A percentile compares a stretch with the other conserved stretches of the same genome.
phyloP scores from a whole-genome alignment of 2,888 invertebrate species.

The Eupeodes luniger region DNA sequence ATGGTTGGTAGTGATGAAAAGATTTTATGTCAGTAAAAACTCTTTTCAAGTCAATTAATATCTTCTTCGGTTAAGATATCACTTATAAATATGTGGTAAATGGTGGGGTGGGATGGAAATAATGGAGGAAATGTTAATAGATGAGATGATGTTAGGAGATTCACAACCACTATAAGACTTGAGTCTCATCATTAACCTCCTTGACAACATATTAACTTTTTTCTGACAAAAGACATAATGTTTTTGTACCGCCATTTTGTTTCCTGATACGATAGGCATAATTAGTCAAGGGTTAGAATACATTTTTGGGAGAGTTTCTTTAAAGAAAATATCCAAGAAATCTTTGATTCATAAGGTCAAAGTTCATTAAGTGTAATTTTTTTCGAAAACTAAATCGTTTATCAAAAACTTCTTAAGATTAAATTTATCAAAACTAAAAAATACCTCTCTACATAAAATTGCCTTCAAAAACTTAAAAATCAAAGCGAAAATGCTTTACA shows the following conservation, averaged over 20 bases:
- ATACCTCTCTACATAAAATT: slow-evolving; percentile 50
- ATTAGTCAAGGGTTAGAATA: no score
- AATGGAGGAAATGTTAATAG: neutral
- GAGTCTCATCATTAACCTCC: slow-evolving; percentile 30
- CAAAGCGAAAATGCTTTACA: slow-evolving; percentile 23
- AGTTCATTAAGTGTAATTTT: no score
- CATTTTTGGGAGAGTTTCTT: no score
- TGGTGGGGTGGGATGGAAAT: neutral
- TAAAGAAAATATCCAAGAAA: no score
- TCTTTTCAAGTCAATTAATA: slow-evolving; percentile 69
- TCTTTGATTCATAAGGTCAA: no score
- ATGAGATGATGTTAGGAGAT: slow-evolving; percentile 60
- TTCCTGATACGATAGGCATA: slow-evolving; percentile 27
- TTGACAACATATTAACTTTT: slow-evolving; percentile 27
- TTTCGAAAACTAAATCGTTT: neutral
- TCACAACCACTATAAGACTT: slow-evolving; percentile 24
- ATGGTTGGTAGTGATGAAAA: slow-evolving; percentile 4
- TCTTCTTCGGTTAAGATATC: slow-evolving; percentile 54
- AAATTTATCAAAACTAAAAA: neutral
- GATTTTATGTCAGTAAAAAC: slow-evolving; percentile 34
- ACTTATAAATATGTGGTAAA: neutral
- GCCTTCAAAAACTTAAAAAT: slow-evolving; percentile 35
- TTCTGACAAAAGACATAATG: neutral
- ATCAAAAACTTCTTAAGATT: neutral
- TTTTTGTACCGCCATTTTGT: neutral